These are phyloP conservation scores for Dicyrtoma fusca DNA, from an alignment of 2,888 invertebrate genomes.

Conservation along the genomic window DNA sequence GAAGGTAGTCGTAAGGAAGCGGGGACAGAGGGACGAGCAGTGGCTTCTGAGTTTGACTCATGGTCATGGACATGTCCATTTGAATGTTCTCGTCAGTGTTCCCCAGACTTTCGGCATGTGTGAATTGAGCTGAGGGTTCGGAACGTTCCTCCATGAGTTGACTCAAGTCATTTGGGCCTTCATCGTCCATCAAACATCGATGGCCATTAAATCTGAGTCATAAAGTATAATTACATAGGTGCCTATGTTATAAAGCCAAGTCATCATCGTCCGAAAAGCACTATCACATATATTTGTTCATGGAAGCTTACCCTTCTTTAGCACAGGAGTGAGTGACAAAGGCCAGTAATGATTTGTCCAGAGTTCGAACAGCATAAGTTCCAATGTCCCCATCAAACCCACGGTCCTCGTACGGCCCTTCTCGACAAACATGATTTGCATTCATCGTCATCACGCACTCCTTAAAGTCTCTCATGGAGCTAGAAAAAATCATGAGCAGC, in stretches of 20 bases:
- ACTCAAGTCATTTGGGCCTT: background rate
- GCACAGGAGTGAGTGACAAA: slow-evolving; percentile 34
- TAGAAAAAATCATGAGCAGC: slow-evolving; percentile 6
- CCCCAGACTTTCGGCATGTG: too few species aligned
- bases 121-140: background rate
- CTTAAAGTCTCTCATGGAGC: slow-evolving; percentile 31
- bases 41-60: slow-evolving; percentile 7
- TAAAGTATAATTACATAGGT: too few species aligned
- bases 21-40: slow-evolving; percentile 7
- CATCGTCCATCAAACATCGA: background rate
- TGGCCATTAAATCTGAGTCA: slow-evolving; percentile 3
- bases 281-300: too few species aligned
- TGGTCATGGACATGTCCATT: background rate
- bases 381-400: slow-evolving; percentile 3
- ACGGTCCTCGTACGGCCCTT: slow-evolving; percentile 1
- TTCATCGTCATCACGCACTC: slow-evolving; percentile 29
- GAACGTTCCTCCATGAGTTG: background rate
- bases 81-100: background rate
- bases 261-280: too few species aligned
- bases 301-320: slow-evolving; percentile 29
- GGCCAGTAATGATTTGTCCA: slow-evolving; percentile 30
- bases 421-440: slow-evolving; percentile 20
- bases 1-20: background rate
- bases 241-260: too few species aligned
- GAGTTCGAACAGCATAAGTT: slow-evolving; percentile 9